A percentile compares a stretch with the other conserved stretches of the same genome.
These are phyloP conservation scores for Carterocephalus palaemon DNA, from an alignment of 2,888 invertebrate genomes.

Conservation along the genomic window DNA sequence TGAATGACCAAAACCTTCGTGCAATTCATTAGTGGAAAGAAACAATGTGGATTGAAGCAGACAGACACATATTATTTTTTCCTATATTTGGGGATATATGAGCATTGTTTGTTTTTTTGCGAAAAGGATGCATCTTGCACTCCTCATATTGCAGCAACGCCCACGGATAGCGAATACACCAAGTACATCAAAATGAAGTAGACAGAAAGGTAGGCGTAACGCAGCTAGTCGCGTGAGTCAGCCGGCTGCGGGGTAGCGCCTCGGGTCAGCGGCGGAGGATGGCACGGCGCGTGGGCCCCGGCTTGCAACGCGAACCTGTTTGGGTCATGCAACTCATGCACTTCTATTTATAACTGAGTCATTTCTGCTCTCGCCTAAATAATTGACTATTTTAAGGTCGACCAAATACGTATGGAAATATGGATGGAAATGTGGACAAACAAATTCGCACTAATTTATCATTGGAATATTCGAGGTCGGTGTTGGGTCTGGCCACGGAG, in stretches of 20 bases:
- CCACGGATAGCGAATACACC: conserved; percentile 4
- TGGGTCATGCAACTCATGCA: conserved; percentile 69
- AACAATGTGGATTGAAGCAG: too few relatives aligned
- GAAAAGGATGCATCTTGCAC: too few relatives aligned
- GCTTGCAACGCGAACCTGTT: conserved; percentile 69
- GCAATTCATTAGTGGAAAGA: too few relatives aligned
- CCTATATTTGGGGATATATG: too few relatives aligned
- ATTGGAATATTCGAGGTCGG: too few relatives aligned
- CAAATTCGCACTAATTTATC: too few relatives aligned
- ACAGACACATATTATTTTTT: too few relatives aligned
- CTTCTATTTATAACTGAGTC: conserved; percentile 65
- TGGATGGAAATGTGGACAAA: too few relatives aligned
- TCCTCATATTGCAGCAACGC: too few relatives aligned
- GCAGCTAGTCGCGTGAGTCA: conserved; percentile 50
- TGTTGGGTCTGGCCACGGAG: too few relatives aligned
- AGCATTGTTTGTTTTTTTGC: too few relatives aligned
- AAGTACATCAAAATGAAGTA: conserved; percentile 19
- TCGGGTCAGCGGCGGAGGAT: conserved; percentile 50
- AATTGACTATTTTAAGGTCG: conserved; percentile 51
- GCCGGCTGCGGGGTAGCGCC: conserved; percentile 46
- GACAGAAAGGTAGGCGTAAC: conserved; percentile 29
- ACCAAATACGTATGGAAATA: conserved; percentile 33
- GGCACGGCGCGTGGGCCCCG: conserved; percentile 55
- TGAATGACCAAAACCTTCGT: too few relatives aligned
- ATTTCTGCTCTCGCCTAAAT: conserved; percentile 55